Evolutionary conservation across 2,113 vertebrate species (phyloP), one percentile per base, ranked within the genome.

Genomic region (Beaufortia kweichowensis): DNA sequence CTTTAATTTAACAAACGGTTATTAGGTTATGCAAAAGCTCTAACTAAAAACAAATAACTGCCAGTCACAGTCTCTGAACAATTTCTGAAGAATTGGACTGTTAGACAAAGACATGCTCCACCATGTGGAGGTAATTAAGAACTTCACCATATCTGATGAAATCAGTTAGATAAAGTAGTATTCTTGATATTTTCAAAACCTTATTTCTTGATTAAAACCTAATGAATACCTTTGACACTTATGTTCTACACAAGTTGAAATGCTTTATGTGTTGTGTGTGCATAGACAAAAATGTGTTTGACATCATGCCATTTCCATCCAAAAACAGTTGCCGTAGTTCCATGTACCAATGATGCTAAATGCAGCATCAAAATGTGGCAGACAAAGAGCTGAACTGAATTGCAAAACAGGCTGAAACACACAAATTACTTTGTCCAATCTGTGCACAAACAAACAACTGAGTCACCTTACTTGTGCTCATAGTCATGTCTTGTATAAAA

Each of bases 361-460:
- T 41, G n/a, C 48, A 12, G 19, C 28, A 53, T 53, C 8, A 50
- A 28, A 19, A 63, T n/a, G n/a, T 12, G 29, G 31, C 31, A 23
- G 7, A 70, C 24, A 68, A 19, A 53, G n/a, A 53, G 19, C 19
- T n/a, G 48, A n/a, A 46, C 12, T 46, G 43, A 46, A 17, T 3
- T 28, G 28, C 6, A 7, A 68, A 17, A 31, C 9, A 68, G 12
- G 24, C 53, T 59, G 23, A 4, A 29, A 39, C 56, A 33, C 55
- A 56, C n/a, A 41, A 21, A 26, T 23, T 26, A 24, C 67, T 48
- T 73, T 29, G 56, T 73, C 56, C 57, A 61, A 24, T 72, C 70
- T 73, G 56, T 73, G 26, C 70, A 61, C 55, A 72, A 72, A 60
- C 70, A 73, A 61, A 43, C 55, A 11, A 59, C 57, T 59, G 6